Conservation (phyloP, 53 echinoderm and acorn worm genomes). For the Antedon mediterranea region DNA sequence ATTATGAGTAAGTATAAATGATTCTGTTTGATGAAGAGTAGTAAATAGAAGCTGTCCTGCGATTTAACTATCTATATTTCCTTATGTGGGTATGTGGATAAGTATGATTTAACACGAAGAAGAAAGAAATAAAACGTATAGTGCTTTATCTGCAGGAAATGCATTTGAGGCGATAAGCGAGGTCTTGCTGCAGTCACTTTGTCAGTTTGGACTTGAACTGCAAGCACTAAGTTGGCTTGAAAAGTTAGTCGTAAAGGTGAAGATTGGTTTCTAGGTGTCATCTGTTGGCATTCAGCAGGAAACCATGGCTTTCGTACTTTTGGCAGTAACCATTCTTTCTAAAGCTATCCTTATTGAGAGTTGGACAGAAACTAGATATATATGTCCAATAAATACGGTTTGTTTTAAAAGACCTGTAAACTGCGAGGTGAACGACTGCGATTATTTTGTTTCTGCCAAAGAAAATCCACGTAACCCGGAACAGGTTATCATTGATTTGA, state of each 20-base stretch:
- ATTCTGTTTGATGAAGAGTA: neutral
- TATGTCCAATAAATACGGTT: neutral
- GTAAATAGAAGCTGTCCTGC: neutral
- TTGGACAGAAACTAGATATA: neutral
- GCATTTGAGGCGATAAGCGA: neutral
- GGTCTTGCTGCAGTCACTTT: no score
- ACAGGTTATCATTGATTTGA: neutral
- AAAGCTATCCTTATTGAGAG: slow-evolving; percentile 1
- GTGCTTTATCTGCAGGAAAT: neutral
- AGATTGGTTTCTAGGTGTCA: no score
- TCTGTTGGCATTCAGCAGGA: no score
- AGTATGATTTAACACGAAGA: neutral
- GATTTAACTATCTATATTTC: neutral
- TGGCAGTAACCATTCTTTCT: slow-evolving; percentile 5
- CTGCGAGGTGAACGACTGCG: neutral
- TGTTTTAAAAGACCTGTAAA: neutral
- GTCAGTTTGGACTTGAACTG: no score
- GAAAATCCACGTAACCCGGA: neutral
- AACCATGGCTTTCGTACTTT: slow-evolving; percentile 6
- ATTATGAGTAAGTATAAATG: neutral
- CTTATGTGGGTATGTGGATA: neutral
- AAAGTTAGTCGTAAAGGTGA: no score
- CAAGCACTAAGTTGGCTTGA: no score
- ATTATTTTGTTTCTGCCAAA: neutral
- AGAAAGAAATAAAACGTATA: neutral